Conservation (phyloP, 2,888 invertebrate species). For the Hecatera dysodea region DNA sequence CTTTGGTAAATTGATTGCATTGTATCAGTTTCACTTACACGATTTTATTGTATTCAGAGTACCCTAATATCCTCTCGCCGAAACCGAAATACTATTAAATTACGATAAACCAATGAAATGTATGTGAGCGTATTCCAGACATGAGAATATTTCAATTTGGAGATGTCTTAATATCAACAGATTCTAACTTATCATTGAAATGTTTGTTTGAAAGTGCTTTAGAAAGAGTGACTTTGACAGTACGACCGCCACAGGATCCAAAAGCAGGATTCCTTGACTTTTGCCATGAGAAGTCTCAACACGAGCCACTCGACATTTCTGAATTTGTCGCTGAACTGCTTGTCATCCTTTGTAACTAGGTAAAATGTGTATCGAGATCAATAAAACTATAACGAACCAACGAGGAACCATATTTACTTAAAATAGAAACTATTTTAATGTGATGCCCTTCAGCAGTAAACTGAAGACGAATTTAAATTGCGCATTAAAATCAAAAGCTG, state of each 20-base stretch:
- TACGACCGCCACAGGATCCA: neutral
- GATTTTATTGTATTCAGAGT: conserved; percentile 52
- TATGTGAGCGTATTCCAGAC: conserved; percentile 16
- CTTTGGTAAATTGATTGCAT: conserved; percentile 52
- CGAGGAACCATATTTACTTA: conserved; percentile 21
- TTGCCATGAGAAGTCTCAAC: conserved; percentile 1
- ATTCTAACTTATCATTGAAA: conserved; percentile 17
- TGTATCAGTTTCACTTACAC: conserved; percentile 56
- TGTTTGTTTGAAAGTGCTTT: neutral
- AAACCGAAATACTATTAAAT: conserved; percentile 50
- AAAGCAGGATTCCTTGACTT: neutral
- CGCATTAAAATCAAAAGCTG: conserved; percentile 65
- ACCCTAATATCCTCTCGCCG: conserved; percentile 24
- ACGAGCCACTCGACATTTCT: neutral
- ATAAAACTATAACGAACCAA: conserved; percentile 17
- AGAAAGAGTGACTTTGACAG: neutral
- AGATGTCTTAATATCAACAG: neutral
- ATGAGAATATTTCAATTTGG: conserved; percentile 16
- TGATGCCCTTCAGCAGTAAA: conserved; percentile 48
- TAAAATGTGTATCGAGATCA: conserved; percentile 25
- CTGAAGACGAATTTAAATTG: conserved; percentile 56
- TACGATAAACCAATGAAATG: conserved; percentile 37
- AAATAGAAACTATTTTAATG: conserved; percentile 36
- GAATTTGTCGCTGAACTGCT: neutral
- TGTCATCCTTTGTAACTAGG: neutral